phyloP scores from a whole-genome alignment of 30 jellyfish, hydroid and myxozoan species.

The Turritopsis dohrnii region DNA sequence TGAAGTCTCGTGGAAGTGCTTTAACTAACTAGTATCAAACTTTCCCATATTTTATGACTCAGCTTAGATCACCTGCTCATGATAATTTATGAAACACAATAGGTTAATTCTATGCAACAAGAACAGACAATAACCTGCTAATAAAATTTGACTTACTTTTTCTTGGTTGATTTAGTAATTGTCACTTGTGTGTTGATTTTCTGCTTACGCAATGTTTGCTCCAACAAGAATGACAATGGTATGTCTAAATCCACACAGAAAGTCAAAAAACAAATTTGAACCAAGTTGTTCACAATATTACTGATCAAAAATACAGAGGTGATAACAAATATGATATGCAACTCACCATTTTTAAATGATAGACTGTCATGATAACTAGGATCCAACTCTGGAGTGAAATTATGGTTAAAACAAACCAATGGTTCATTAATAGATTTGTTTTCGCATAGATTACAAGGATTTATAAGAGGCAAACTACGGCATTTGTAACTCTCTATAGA shows the following conservation, averaged over 20 bases:
- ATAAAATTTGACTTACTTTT: background rate
- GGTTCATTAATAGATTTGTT: background rate
- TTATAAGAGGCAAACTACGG: background rate
- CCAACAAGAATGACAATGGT: constrained; percentile 16
- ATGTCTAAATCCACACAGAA: constrained; percentile 14
- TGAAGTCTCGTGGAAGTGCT: background rate
- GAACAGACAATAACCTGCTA: background rate
- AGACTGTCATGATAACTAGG: constrained; percentile 4
- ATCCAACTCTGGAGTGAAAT: background rate
- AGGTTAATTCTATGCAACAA: background rate
- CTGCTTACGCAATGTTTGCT: constrained; percentile 28
- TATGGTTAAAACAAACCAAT: background rate
- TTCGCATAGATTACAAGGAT: background rate
- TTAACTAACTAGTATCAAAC: background rate
- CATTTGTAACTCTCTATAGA: background rate
- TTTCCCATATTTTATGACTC: background rate
- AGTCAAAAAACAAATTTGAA: too few relatives aligned
- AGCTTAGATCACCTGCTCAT: background rate
- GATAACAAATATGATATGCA: background rate
- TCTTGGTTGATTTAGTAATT: constrained; percentile 29
- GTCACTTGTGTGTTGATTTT: constrained; percentile 31
- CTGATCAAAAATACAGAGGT: background rate
- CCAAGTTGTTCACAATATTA: too few relatives aligned
- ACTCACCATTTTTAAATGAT: background rate
- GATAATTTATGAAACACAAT: background rate